These are phyloP conservation scores for Drosophila watanabei DNA, from an alignment of 1,140 invertebrate species.

Conservation along the genomic window DNA sequence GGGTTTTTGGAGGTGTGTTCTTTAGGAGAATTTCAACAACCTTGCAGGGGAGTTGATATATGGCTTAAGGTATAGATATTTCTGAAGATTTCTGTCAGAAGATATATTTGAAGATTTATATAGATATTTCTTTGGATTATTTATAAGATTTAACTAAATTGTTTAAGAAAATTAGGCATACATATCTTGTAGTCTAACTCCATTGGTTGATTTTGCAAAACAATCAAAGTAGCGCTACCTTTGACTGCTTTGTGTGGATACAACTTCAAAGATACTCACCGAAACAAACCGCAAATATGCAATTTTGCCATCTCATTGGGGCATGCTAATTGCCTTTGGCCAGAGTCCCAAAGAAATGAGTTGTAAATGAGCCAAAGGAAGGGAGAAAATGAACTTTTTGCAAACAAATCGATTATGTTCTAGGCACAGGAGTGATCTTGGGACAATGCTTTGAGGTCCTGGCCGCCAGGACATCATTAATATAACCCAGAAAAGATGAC, in stretches of 20 bases:
- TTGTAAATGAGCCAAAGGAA: slow-evolving; percentile 79
- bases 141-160: background rate
- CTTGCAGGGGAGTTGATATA: slow-evolving; percentile 13
- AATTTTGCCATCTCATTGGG: slow-evolving; percentile 62
- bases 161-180: background rate
- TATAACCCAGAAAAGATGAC: slow-evolving; percentile 29
- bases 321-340: slow-evolving; percentile 80
- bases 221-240: slow-evolving; percentile 27
- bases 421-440: slow-evolving; percentile 31
- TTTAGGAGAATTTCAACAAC: slow-evolving; percentile 47
- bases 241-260: slow-evolving; percentile 38
- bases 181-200: background rate
- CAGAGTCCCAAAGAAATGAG: slow-evolving; percentile 79
- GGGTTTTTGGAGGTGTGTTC: slow-evolving; percentile 46
- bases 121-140: background rate
- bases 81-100: background rate
- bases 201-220: slow-evolving; percentile 4
- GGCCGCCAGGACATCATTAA: slow-evolving; percentile 63
- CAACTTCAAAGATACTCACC: slow-evolving; percentile 65
- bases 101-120: background rate
- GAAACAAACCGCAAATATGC: slow-evolving; percentile 5
- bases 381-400: slow-evolving; percentile 27
- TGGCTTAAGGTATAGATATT: background rate
- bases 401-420: slow-evolving; percentile 44
- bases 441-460: slow-evolving; percentile 62